These are phyloP conservation scores for Theropithecus gelada DNA, from an alignment of 2,113 vertebrate genomes.

Conservation along the genomic window DNA sequence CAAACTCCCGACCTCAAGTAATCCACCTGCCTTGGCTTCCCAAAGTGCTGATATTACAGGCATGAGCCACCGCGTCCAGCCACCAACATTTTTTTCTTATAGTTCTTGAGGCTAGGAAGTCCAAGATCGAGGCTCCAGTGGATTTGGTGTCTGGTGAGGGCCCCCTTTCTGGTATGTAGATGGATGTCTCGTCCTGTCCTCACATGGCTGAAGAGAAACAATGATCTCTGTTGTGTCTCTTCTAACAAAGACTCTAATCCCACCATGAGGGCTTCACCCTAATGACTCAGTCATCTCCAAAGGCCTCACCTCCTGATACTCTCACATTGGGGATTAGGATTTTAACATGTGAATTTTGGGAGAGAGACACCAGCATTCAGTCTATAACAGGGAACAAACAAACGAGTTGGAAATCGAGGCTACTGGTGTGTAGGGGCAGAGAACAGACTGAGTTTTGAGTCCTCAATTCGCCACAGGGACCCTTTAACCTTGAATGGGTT, in stretches of 20 bases:
- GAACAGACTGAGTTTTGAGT: neutral
- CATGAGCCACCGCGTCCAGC: too few species aligned
- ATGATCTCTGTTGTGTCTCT: neutral
- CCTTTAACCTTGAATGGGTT: neutral
- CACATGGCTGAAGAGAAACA: neutral
- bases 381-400: neutral
- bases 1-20: too few species aligned
- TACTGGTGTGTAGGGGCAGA: neutral
- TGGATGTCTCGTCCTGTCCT: neutral
- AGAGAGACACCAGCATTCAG: neutral
- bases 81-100: neutral
- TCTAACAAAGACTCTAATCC: neutral
- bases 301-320: neutral
- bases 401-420: neutral
- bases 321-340: neutral
- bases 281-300: neutral
- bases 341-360: neutral
- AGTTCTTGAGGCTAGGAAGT: neutral
- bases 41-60: too few species aligned
- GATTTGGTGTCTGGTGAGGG: neutral
- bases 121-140: neutral
- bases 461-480: fast-evolving
- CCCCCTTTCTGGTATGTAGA: neutral
- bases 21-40: too few species aligned
- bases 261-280: neutral